Percentiles rank a stretch among this genome's conserved stretches.
Conservation (phyloP, 2,888 invertebrate species). For the Xylocampa areola region DNA sequence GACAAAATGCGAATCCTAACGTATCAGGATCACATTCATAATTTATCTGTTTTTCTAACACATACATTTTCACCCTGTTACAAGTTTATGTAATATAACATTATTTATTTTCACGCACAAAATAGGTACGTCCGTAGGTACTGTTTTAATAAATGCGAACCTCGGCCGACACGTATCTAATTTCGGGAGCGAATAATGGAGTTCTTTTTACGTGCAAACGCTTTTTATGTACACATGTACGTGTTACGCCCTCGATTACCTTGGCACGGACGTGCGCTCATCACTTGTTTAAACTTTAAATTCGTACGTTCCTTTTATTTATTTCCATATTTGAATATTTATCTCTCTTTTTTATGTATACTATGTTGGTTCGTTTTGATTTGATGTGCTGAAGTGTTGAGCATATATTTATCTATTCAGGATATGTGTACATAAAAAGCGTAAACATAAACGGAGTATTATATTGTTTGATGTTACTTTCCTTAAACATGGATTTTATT, state of each 20-base stretch:
- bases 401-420: background rate
- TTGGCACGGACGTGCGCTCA: constrained; percentile 34
- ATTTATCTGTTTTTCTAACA: constrained; percentile 1
- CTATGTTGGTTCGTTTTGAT: background rate
- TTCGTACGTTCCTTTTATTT: constrained; percentile 35
- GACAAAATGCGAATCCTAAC: too few relatives aligned
- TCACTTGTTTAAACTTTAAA: constrained; percentile 52
- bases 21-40: background rate
- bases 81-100: constrained; percentile 33
- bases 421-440: background rate
- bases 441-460: too few relatives aligned
- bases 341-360: background rate
- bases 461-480: too few relatives aligned
- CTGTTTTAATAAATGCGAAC: constrained; percentile 63
- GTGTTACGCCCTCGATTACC: constrained; percentile 58
- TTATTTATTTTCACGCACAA: constrained; percentile 40
- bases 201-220: constrained; percentile 70
- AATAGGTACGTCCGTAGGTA: constrained; percentile 39
- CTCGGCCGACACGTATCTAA: constrained; percentile 68
- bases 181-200: constrained; percentile 72
- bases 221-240: constrained; percentile 65
- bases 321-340: constrained; percentile 43
- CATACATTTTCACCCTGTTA: constrained; percentile 19
- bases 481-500: too few relatives aligned
- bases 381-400: background rate